These are phyloP conservation scores for Atta cephalotes DNA, from an alignment of 1,140 invertebrate genomes.

Conservation along the genomic window DNA sequence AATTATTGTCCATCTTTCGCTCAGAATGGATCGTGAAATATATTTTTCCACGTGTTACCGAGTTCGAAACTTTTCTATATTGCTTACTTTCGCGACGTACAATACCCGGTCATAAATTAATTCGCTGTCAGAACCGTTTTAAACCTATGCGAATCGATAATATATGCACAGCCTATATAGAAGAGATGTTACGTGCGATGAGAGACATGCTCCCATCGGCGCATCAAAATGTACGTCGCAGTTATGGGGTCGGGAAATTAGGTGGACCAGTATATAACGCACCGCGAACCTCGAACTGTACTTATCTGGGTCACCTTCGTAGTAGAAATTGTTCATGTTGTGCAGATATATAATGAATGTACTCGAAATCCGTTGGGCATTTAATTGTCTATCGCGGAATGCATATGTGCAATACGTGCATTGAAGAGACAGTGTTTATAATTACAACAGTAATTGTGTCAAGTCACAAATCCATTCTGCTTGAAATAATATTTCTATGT, in stretches of 20 bases:
- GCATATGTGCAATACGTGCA: neutral
- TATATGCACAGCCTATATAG: conserved; percentile 37
- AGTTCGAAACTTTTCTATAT: neutral
- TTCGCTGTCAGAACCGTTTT: conserved; percentile 6
- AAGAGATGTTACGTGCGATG: conserved; percentile 36
- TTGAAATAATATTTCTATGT: conserved; percentile 1
- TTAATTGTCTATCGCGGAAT: neutral
- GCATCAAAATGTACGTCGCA: conserved; percentile 51
- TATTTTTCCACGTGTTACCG: neutral
- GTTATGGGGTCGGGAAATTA: conserved; percentile 18
- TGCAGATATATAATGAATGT: neutral
- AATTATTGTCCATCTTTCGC: neutral
- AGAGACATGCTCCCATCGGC: conserved; percentile 35
- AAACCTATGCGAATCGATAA: conserved; percentile 34
- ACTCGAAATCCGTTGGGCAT: neutral
- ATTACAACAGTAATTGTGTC: neutral
- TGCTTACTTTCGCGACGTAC: neutral
- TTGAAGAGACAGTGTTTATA: neutral
- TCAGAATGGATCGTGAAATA: neutral
- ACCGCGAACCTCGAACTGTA: neutral
- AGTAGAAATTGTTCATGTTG: neutral
- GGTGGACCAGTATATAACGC: conserved; percentile 21
- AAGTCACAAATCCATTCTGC: neutral
- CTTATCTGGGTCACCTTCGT: conserved; percentile 64
- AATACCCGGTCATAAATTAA: conserved; percentile 31